Base-by-base conservation (phyloP, 2,113 vertebrate species). In the Phyllopteryx taeniolatus region DNA sequence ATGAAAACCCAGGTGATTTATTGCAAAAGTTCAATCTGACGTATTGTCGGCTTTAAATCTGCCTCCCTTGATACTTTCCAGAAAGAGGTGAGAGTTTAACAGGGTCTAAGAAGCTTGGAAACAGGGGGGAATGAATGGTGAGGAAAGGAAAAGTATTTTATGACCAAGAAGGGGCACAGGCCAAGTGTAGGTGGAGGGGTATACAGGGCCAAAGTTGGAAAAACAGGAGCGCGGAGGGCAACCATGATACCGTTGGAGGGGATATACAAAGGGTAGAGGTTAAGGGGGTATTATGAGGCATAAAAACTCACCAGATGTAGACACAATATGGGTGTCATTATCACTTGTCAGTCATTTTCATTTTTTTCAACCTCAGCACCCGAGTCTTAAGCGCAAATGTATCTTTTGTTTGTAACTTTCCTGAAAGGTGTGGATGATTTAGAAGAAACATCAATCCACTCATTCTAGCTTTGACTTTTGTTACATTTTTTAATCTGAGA, bases 311-410 rank as follows among this genome's bases (percentile, higher is more conserved):
- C 77, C 81, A 89, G 79, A 85, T 87, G 81, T 80, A 74, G 77
- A 87, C 83, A 85, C 67, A 92, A 95, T 93, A 90, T 91, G 92
- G 90, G 87, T 93, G 89, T 88, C 84, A 94, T 95, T 94, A 94
- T 89, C 90, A 90, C 72, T 72, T 91, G 95, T 93, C 93, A 94
- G 89, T 95, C 93, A 94, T 53, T 73, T 82, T 27, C 59, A 61
- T 46, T 74, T 15, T 13, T 78, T 72, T 65, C n/a, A 47, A 14
- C 22, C 44, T 47, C 22, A 6, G 22, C n/a, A 47, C 63, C 20
- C n/a, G 44, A 20, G 11, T 65, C 27, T 61, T 2, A 61, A 61
- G 17, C 33, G 35, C 2, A 61, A 35, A 17, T 61, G 13, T 61
- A 19, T 33, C 14, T 5, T 35, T 46, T 46, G 27, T 27, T 65